Evolutionary conservation across 2,888 invertebrate species (phyloP).

Genomic region (Kuschelorhynchus macadamiae): DNA sequence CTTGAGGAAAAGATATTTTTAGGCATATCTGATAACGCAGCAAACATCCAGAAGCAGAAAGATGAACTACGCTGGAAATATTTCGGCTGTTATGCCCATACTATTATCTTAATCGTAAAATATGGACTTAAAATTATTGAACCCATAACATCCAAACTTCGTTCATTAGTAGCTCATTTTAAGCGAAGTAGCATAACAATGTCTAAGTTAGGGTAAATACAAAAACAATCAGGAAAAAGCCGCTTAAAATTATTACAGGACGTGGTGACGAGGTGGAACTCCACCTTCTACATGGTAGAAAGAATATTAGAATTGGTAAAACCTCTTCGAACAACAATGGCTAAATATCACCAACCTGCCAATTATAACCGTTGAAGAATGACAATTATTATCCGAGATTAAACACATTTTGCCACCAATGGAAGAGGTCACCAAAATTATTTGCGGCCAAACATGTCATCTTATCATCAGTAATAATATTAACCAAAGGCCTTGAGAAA

Average conservation of each 20-base stretch:
- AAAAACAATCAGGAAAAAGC: slow-evolving; percentile 18
- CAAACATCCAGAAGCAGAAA: slow-evolving; percentile 17
- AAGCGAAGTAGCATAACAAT: slow-evolving; percentile 39
- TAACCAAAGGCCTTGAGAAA: neutral
- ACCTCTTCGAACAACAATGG: slow-evolving; percentile 39
- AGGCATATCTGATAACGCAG: slow-evolving; percentile 18
- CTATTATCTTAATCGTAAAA: slow-evolving; percentile 9
- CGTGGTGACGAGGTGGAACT: slow-evolving; percentile 46
- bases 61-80: slow-evolving; percentile 6
- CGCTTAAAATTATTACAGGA: slow-evolving; percentile 41
- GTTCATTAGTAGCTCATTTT: slow-evolving; percentile 15
- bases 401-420: slow-evolving; percentile 51
- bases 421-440: slow-evolving; percentile 51
- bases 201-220: slow-evolving; percentile 58
- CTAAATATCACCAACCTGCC: slow-evolving; percentile 30
- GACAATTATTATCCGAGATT: slow-evolving; percentile 47
- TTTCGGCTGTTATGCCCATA: slow-evolving; percentile 28
- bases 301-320: slow-evolving; percentile 40
- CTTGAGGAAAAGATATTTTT: slow-evolving; percentile 16
- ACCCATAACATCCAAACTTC: neutral
- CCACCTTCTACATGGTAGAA: slow-evolving; percentile 45
- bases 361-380: slow-evolving; percentile 50
- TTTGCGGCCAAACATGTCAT: slow-evolving; percentile 49
- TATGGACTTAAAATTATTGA: slow-evolving; percentile 5
- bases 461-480: no score